Conservation (phyloP, 2,113 vertebrate genomes). For the Pungitius pungitius region DNA sequence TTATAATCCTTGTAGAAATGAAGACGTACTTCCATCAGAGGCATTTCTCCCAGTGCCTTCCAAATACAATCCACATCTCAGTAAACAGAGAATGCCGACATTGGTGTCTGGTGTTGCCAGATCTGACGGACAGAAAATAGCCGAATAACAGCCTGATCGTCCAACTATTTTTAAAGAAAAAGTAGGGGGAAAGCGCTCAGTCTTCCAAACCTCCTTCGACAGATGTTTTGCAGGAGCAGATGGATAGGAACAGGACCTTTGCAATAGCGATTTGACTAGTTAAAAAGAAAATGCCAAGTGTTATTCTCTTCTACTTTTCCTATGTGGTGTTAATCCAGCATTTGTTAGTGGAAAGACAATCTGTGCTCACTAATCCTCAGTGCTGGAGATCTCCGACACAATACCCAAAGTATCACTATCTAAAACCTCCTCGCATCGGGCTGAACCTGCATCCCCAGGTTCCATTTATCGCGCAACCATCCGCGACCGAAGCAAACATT, state of each 20-base stretch:
- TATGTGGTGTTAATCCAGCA: background rate
- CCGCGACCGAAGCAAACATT: conserved; percentile 47
- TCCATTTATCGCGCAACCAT: conserved; percentile 33
- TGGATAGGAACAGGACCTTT: background rate
- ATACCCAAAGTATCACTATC: conserved; percentile 6
- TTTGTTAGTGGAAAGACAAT: background rate
- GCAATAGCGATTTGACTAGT: background rate
- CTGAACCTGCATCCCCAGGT: conserved; percentile 11
- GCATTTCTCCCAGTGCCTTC: background rate
- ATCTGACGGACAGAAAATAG: background rate
- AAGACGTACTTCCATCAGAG: background rate
- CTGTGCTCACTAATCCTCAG: conserved; percentile 4
- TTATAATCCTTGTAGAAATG: background rate
- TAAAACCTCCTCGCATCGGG: conserved; percentile 18
- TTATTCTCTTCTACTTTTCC: background rate
- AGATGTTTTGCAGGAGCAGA: background rate
- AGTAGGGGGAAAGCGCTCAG: background rate
- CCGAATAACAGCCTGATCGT: background rate
- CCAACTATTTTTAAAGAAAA: too few relatives aligned
- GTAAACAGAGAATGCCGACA: background rate
- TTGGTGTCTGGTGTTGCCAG: background rate
- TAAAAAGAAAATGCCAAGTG: background rate
- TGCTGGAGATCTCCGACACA: background rate
- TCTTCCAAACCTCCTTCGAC: background rate
- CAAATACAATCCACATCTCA: background rate